A percentile compares a stretch with the other conserved stretches of the same genome.
Evolutionary conservation across 2,797 vertebrate genomes (phyloP).

Genomic region (Phoxinus dragarum): DNA sequence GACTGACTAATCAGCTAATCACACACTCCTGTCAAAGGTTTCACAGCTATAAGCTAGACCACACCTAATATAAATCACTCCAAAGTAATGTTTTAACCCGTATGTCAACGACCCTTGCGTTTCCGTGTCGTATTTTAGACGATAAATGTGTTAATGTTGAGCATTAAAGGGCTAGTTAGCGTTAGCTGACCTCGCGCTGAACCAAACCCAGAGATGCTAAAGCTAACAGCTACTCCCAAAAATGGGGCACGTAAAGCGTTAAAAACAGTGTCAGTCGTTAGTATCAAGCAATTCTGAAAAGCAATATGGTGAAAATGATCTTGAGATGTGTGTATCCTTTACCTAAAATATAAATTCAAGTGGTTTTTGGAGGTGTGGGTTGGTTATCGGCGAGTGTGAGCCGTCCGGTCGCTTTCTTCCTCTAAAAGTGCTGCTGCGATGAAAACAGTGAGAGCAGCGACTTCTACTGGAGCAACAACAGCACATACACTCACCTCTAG

Average conservation of each 20-base stretch:
- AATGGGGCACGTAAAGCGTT: background rate
- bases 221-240: conserved; percentile 20
- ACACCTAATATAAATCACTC: background rate
- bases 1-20: conserved; percentile 38
- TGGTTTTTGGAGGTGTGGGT: conserved; percentile 50
- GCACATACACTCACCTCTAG: background rate
- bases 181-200: conserved; percentile 47
- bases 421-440: conserved; percentile 44
- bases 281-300: background rate
- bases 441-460: conserved; percentile 49
- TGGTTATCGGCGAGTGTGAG: conserved; percentile 38
- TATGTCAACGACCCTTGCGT: background rate
- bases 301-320: background rate
- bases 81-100: background rate
- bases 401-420: conserved; percentile 56
- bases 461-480: conserved; percentile 30
- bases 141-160: background rate
- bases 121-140: background rate
- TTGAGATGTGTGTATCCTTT: background rate
- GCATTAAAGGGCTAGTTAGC: conserved; percentile 34
- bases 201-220: conserved; percentile 35
- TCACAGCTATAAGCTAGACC: background rate
- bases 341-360: conserved; percentile 53
- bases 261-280: background rate
- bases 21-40: conserved; percentile 33